A percentile compares a stretch with the other conserved stretches of the same genome.
Conservation (phyloP, 2,113 vertebrate genomes). For the Phycodurus eques region DNA sequence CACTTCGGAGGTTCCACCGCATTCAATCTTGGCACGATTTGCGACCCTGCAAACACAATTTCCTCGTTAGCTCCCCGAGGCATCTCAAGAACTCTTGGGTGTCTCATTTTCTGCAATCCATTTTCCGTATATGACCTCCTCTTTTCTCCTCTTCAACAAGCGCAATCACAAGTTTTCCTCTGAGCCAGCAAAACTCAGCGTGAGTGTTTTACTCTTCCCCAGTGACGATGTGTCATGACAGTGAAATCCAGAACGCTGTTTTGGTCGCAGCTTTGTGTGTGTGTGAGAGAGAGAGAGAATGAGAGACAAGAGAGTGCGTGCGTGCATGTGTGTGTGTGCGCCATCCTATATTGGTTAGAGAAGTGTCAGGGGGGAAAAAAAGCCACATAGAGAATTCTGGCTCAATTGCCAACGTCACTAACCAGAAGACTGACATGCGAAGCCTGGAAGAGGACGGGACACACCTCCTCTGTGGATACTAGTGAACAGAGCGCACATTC, state of each 20-base stretch:
- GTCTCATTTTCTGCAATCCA: neutral
- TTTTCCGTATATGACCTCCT: neutral
- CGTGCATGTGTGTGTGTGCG: neutral
- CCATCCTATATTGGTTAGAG: neutral
- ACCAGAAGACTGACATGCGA: slow-evolving; percentile 26
- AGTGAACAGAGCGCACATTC: slow-evolving; percentile 63
- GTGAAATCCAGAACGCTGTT: neutral
- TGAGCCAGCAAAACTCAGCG: neutral
- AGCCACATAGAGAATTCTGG: neutral
- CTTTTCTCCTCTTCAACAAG: neutral
- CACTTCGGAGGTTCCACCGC: neutral
- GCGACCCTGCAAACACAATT: neutral
- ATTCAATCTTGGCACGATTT: neutral
- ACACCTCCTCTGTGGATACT: slow-evolving; percentile 41
- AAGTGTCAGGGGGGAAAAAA: neutral
- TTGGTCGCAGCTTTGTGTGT: neutral
- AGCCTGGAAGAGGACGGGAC: slow-evolving; percentile 31
- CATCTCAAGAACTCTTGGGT: neutral
- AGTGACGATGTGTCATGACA: neutral
- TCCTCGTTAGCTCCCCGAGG: neutral
- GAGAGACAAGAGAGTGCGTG: no score
- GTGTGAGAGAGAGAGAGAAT: neutral
- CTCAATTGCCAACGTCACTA: slow-evolving; percentile 1
- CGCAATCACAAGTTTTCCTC: neutral
- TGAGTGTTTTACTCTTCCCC: neutral